Base-by-base conservation (phyloP, 2,113 vertebrate genomes). In the Scatophagus argus region DNA sequence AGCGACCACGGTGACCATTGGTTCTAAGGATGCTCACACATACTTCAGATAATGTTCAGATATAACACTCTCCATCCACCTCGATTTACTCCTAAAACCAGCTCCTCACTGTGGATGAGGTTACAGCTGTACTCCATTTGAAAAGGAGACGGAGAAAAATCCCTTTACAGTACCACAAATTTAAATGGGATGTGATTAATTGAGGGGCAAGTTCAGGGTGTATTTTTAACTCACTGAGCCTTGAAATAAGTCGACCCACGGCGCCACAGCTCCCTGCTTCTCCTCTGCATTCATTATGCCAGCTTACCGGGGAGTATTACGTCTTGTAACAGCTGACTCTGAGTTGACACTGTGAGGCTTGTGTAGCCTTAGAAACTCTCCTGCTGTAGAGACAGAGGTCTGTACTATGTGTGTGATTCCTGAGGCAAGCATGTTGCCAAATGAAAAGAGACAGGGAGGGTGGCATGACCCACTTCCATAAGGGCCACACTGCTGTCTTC, bases 401-500 rank as follows among this genome's bases (percentile, higher is more conserved):
- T 89, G 74, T 73, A 62, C 90, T 87, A 91, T 86, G 88, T 80
- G 82, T 84, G 89, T 77, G 87, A 85, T 88, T 89, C 88, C 87
- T 23, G 84, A 87, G 86, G 92, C 88, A 67, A 77, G 81, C 19
- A 6, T 83, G 84, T 75, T 74, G 83, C 89, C 79, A 87, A 93
- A 92, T 89, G 76, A 87, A 76, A 16, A 82, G 77, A 84, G 88
- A 90, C 82, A 86, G 64, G 43, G 61, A 77, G 62, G 74, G 78
- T 82, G 81, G 78, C 77, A 82, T 92, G 91, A 94, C 90, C 93
- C 83, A 93, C 68, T 93, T 93, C 85, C 27, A 79, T 73, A 41
- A 63, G 68, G 81, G 55, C 55, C 68, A 64, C n/a, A 58, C 63
- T 61, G 73, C 65, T 87, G 77, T 83, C 36, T 66, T 73, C 56